phyloP scores from a whole-genome alignment of 1,140 invertebrate species.

The Diorhabda carinulata region DNA sequence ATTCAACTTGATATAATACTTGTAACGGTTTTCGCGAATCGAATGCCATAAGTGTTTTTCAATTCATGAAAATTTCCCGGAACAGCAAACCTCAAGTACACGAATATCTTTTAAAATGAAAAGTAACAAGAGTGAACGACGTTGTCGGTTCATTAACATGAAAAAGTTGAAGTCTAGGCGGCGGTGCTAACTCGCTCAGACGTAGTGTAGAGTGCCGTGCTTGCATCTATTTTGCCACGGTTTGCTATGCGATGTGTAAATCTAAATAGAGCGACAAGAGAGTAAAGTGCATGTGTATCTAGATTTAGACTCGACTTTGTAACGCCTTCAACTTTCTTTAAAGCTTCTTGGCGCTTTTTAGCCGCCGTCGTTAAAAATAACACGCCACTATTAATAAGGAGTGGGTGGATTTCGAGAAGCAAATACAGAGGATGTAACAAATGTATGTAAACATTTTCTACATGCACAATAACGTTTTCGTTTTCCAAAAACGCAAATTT shows the following conservation, averaged over 20 bases:
- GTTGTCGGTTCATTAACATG: neutral
- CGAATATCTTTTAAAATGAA: neutral
- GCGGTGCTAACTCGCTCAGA: neutral
- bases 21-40: no score
- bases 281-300: slow-evolving; percentile 1
- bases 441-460: no score
- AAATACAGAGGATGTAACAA: neutral
- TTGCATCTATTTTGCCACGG: neutral
- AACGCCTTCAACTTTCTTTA: neutral
- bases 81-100: neutral
- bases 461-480: no score
- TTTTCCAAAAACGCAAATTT: no score
- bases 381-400: neutral
- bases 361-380: neutral
- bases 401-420: neutral
- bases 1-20: no score
- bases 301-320: neutral
- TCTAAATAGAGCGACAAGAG: slow-evolving; percentile 2
- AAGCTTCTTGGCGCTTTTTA: neutral
- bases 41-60: no score
- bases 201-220: neutral
- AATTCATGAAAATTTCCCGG: neutral
- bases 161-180: neutral
- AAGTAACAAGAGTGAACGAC: neutral
- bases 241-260: neutral